These are phyloP conservation scores for Callaeas wilsoni DNA, from an alignment of 2,113 vertebrate genomes.

Conservation along the genomic window DNA sequence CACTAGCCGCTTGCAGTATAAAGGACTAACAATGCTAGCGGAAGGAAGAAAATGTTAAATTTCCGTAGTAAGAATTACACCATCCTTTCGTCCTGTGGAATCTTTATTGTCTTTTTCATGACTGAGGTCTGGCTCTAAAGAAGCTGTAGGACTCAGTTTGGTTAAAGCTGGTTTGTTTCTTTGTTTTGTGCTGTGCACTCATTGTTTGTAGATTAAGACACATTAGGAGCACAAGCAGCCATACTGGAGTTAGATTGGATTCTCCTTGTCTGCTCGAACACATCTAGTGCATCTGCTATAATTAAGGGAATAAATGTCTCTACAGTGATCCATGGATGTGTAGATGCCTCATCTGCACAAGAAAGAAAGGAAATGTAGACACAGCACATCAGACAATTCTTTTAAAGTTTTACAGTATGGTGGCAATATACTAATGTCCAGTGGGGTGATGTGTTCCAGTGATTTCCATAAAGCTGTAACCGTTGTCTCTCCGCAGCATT, in stretches of 20 bases:
- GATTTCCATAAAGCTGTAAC: not conserved
- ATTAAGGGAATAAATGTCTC: not conserved
- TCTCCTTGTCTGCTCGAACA: not conserved
- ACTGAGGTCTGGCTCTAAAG: not conserved
- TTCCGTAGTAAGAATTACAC: not conserved
- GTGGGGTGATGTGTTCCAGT: not conserved
- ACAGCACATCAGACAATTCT: not conserved
- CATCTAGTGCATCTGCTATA: not conserved
- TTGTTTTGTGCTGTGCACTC: not conserved
- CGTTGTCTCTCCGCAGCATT: not conserved
- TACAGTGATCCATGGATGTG: not conserved
- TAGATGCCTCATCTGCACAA: not conserved
- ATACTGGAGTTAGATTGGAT: not conserved
- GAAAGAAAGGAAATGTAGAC: not conserved
- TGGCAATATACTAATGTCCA: not conserved
- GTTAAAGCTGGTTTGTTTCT: not conserved
- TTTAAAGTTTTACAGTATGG: not conserved
- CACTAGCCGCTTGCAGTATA: not conserved
- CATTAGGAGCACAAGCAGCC: not conserved
- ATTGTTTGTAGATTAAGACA: not conserved
- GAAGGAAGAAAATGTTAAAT: not conserved
- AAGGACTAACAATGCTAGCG: not conserved
- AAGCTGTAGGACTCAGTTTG: not conserved
- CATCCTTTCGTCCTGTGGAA: not conserved
- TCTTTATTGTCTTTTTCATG: not conserved